phyloP scores from a whole-genome alignment of 2,888 invertebrate species.

The Thymelicus sylvestris region DNA sequence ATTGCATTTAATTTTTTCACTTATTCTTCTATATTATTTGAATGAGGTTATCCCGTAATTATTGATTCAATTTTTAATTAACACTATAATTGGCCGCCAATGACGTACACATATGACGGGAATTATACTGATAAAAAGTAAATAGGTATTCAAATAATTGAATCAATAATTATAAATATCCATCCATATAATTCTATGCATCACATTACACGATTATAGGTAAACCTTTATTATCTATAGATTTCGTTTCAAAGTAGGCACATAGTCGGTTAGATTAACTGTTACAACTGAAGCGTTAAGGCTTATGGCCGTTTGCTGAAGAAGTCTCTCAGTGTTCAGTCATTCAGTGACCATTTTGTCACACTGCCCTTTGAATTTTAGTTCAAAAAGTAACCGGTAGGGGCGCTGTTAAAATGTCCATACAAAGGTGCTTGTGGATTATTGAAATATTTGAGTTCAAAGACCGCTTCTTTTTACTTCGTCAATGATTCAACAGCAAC shows the following conservation, averaged over 20 bases:
- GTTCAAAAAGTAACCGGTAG: too few relatives aligned
- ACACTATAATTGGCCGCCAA: too few relatives aligned
- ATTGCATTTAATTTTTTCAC: slow-evolving; percentile 10
- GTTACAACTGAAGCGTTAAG: slow-evolving; percentile 25
- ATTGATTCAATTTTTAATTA: slow-evolving; percentile 18
- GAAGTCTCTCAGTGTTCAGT: neutral
- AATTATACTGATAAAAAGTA: neutral
- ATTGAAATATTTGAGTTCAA: too few relatives aligned
- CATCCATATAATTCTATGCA: slow-evolving; percentile 20
- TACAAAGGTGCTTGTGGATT: too few relatives aligned
- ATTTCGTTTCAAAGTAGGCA: slow-evolving; percentile 47
- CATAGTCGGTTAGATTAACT: slow-evolving; percentile 45
- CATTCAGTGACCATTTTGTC: too few relatives aligned
- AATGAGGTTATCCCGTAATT: slow-evolving; percentile 14
- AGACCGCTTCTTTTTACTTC: neutral
- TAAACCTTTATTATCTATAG: slow-evolving; percentile 34
- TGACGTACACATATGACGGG: neutral
- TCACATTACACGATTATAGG: slow-evolving; percentile 27
- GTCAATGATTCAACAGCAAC: slow-evolving; percentile 1
- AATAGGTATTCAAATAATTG: slow-evolving; percentile 2
- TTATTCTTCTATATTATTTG: slow-evolving; percentile 22
- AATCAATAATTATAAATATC: slow-evolving; percentile 24
- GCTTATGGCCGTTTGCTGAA: slow-evolving; percentile 15
- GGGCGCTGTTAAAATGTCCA: too few relatives aligned
- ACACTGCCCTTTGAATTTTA: too few relatives aligned